Evolutionary conservation across 2,888 invertebrate genomes (phyloP).

Genomic region (Plagodis dolabraria): DNA sequence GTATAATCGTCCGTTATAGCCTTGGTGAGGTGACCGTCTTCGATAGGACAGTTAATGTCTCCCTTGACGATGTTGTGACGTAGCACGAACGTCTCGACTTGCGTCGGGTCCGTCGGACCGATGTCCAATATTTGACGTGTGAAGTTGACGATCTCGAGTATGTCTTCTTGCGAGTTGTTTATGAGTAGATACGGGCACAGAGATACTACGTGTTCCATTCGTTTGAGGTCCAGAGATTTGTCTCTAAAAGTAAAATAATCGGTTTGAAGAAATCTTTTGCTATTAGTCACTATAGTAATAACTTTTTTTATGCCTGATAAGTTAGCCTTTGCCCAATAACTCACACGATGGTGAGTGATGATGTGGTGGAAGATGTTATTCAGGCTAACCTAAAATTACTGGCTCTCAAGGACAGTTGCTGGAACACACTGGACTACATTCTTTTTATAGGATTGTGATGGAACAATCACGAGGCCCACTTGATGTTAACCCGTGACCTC

Average conservation of each 20-base stretch:
- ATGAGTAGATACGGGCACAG: slow-evolving; percentile 48
- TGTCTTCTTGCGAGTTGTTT: slow-evolving; percentile 12
- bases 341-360: no score
- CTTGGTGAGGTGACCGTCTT: slow-evolving; percentile 47
- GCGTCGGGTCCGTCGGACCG: not conserved
- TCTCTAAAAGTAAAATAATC: slow-evolving; percentile 23
- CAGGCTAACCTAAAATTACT: no score
- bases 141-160: slow-evolving; percentile 35
- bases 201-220: slow-evolving; percentile 53
- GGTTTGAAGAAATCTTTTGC: no score
- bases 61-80: slow-evolving; percentile 50
- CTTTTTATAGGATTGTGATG: no score
- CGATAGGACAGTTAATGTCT: slow-evolving; percentile 56
- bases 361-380: no score
- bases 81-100: slow-evolving; percentile 46
- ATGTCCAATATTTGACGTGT: slow-evolving; percentile 33
- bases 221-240: not conserved
- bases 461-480: no score
- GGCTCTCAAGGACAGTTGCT: no score
- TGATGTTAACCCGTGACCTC: no score
- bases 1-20: slow-evolving; percentile 35
- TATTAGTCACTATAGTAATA: no score
- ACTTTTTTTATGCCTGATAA: no score
- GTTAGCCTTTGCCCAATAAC: no score
- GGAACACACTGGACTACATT: no score